Percentiles rank a stretch among this genome's conserved stretches.
phyloP scores from a whole-genome alignment of 2,797 vertebrate genomes.

The Rhinoraja longicauda region DNA sequence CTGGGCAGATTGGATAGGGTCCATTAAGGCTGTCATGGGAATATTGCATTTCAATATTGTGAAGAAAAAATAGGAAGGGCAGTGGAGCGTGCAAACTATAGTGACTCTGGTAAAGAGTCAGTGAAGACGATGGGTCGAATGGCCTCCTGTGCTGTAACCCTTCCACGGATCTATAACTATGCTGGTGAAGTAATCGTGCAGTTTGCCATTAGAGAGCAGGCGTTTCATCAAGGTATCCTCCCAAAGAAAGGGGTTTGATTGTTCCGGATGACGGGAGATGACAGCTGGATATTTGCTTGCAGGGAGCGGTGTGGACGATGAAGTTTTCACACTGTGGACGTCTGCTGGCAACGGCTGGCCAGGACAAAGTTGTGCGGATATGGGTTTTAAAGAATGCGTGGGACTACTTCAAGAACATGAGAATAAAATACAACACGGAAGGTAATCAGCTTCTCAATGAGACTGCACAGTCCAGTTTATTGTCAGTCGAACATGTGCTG shows the following conservation, averaged over 20 bases:
- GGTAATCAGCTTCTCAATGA: slow-evolving; percentile 52
- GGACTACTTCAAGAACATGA: slow-evolving; percentile 98
- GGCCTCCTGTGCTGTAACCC: no score
- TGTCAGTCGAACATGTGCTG: no score
- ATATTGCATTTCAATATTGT: no score
- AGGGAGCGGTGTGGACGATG: slow-evolving; percentile 99
- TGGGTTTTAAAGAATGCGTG: slow-evolving; percentile 96
- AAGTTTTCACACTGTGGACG: slow-evolving; percentile 97
- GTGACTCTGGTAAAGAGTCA: no score
- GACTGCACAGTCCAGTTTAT: no score
- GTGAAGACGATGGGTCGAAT: no score
- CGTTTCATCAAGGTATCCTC: neutral
- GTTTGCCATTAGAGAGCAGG: neutral
- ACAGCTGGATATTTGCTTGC: slow-evolving; percentile 41
- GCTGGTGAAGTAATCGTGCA: no score
- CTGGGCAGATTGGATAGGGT: no score
- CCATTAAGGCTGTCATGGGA: no score
- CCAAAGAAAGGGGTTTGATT: neutral
- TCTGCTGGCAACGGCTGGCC: slow-evolving; percentile 86
- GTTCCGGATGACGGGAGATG: neutral
- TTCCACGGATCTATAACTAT: no score
- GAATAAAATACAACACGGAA: slow-evolving; percentile 97
- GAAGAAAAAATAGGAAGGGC: no score
- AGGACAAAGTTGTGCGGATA: slow-evolving; percentile 94
- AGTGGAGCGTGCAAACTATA: no score